These are phyloP conservation scores for Pluvianellus socialis DNA, from an alignment of 2,113 vertebrate genomes.

Conservation along the genomic window DNA sequence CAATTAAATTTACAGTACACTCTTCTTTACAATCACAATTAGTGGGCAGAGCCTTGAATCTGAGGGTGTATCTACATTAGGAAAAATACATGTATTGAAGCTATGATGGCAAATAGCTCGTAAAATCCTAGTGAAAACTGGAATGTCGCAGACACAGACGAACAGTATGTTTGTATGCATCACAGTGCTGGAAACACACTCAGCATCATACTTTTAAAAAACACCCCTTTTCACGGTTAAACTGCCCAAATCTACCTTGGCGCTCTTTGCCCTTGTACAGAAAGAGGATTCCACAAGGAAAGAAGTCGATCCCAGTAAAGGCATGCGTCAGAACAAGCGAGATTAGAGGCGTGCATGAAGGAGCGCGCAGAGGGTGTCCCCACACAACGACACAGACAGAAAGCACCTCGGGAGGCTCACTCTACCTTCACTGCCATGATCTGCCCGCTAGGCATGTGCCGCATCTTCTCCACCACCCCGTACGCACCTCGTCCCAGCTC, in stretches of 20 bases:
- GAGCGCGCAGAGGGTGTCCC: background rate
- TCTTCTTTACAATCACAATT: background rate
- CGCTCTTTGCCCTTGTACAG: too few species aligned
- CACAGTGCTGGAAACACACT: fast-evolving
- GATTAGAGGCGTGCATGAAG: fast-evolving
- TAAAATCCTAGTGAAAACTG: background rate
- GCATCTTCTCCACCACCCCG: conserved; percentile 98
- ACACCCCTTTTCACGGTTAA: background rate
- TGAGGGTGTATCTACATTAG: background rate
- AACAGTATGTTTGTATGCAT: background rate
- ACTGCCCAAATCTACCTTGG: background rate
- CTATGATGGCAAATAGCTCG: background rate
- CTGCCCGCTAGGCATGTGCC: conserved; percentile 90
- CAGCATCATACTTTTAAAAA: background rate
- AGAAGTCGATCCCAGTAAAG: background rate
- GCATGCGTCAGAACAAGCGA: background rate
- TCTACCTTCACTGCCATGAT: conserved; percentile 99
- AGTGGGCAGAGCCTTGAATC: background rate
- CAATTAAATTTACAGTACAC: background rate
- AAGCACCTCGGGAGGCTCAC: background rate
- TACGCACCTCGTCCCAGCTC: conserved; percentile 96
- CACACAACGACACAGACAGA: background rate
- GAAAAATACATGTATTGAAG: background rate
- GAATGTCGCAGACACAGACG: background rate
- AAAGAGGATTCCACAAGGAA: background rate